Conservation (phyloP, 1,140 invertebrate species). For the Zelostemma sp. region DNA sequence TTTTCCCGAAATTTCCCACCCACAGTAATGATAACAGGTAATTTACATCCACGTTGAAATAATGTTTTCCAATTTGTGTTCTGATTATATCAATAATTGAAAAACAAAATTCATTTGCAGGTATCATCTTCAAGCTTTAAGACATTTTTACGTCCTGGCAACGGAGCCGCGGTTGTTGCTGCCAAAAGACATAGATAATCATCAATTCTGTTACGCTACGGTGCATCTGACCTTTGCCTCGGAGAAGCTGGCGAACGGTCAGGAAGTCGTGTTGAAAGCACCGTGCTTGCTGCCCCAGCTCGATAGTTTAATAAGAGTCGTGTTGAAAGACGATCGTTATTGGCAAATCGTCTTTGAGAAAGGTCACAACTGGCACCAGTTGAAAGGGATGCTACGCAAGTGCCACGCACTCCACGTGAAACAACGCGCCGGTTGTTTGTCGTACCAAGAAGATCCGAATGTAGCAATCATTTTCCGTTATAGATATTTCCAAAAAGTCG, state of each 20-base stretch:
- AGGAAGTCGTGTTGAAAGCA: conserved; percentile 75
- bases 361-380: conserved; percentile 85
- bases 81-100: background rate
- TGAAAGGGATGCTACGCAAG: conserved; percentile 80
- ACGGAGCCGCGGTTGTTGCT: conserved; percentile 89
- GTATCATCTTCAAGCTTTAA: conserved; percentile 94
- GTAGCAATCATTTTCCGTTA: conserved; percentile 47
- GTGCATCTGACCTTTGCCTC: conserved; percentile 73
- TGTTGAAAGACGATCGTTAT: conserved; percentile 86
- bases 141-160: conserved; percentile 95
- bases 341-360: conserved; percentile 88
- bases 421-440: conserved; percentile 89
- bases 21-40: conserved; percentile 96
- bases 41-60: too few species aligned
- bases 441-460: conserved; percentile 89
- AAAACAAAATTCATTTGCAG: conserved; percentile 63
- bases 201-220: conserved; percentile 84
- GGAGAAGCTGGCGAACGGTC: conserved; percentile 72
- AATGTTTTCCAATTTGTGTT: too few species aligned
- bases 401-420: conserved; percentile 86
- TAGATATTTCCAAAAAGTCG: too few species aligned
- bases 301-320: conserved; percentile 80
- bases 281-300: conserved; percentile 91
- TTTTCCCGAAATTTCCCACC: conserved; percentile 97
- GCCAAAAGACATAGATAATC: conserved; percentile 86